These are phyloP conservation scores for Phlogophora meticulosa DNA, from an alignment of 2,888 invertebrate species.

Conservation along the genomic window DNA sequence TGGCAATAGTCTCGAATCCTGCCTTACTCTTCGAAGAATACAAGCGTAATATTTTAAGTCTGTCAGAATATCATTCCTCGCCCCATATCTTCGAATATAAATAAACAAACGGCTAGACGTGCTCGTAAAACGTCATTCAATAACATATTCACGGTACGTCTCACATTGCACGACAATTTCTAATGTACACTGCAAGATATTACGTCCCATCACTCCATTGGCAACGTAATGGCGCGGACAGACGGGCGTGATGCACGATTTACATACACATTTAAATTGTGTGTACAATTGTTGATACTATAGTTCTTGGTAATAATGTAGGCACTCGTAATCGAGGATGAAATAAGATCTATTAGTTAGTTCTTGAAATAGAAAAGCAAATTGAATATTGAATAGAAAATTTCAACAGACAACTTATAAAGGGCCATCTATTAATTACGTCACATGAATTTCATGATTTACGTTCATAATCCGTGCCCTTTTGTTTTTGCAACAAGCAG, in stretches of 20 bases:
- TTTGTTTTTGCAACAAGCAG: too few species aligned
- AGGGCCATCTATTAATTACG: too few species aligned
- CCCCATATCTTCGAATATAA: constrained; percentile 2
- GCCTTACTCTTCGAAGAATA: too few species aligned
- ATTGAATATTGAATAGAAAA: too few species aligned
- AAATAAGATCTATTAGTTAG: not conserved
- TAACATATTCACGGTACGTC: constrained; percentile 20
- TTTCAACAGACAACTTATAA: too few species aligned
- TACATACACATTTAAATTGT: constrained; percentile 52
- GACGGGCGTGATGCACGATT: constrained; percentile 47
- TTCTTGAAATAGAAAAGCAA: too few species aligned
- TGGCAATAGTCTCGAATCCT: too few species aligned
- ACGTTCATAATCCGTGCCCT: too few species aligned
- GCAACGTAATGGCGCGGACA: constrained; percentile 49
- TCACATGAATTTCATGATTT: too few species aligned
- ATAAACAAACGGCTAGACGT: constrained; percentile 46
- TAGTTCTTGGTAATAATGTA: constrained; percentile 21
- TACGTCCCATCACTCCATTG: constrained; percentile 43
- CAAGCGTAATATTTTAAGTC: too few species aligned
- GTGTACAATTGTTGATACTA: constrained; percentile 2
- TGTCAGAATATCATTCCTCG: too few species aligned
- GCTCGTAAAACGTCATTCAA: constrained; percentile 37
- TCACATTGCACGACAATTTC: constrained; percentile 52
- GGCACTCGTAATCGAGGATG: constrained; percentile 9
- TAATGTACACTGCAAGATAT: constrained; percentile 41